Evolutionary conservation across 2,888 invertebrate genomes (phyloP).

Genomic region (Nephrocerus scutellatus): DNA sequence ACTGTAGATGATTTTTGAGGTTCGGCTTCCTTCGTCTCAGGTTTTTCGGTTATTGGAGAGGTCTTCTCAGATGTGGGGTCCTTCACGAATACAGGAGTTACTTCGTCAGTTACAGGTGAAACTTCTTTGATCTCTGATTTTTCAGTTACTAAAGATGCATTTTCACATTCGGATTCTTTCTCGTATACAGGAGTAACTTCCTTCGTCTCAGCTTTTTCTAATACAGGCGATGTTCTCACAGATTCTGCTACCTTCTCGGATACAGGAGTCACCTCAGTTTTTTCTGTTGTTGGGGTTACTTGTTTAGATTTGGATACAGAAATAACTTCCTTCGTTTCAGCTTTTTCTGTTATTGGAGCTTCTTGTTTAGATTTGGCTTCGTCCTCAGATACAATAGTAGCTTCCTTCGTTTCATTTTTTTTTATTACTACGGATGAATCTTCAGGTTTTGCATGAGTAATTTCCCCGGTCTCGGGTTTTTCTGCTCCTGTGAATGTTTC

Average conservation of each 20-base stretch:
- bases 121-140: not conserved
- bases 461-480: slow-evolving; percentile 8
- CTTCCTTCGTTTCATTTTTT: too few species aligned
- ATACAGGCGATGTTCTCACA: too few species aligned
- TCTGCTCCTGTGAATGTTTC: not conserved
- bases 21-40: not conserved
- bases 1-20: too few species aligned
- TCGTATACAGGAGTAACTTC: not conserved
- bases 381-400: not conserved
- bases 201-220: not conserved
- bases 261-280: not conserved
- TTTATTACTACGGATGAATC: slow-evolving; percentile 1
- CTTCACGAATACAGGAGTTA: not conserved
- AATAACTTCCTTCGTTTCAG: too few species aligned
- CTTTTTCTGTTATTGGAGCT: slow-evolving; percentile 3
- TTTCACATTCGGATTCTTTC: not conserved
- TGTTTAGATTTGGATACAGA: slow-evolving; percentile 1
- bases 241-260: not conserved
- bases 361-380: slow-evolving; percentile 5
- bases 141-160: not conserved
- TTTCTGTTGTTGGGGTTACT: slow-evolving; percentile 6
- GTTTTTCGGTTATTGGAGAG: not conserved
- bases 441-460: not conserved
- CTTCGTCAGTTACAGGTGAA: not conserved
- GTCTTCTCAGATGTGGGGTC: slow-evolving; percentile 4